Conservation (phyloP, 2,888 invertebrate species). For the Rotaria socialis region DNA sequence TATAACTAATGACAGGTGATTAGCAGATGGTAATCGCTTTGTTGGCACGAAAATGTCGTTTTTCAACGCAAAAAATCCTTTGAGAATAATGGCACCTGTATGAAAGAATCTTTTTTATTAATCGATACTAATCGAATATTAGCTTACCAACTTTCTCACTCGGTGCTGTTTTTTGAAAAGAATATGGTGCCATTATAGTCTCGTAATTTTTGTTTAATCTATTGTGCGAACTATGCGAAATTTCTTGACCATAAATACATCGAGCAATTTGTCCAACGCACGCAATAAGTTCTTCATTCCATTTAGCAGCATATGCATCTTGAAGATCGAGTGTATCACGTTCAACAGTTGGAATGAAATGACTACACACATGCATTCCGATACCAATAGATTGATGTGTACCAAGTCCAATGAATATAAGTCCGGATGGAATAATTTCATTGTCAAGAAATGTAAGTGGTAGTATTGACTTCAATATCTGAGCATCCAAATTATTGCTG, state of each 20-base stretch:
- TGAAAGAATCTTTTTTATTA: background rate
- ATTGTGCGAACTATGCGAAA: background rate
- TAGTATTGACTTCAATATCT: background rate
- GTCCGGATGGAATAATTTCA: background rate
- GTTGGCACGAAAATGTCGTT: background rate
- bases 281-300: background rate
- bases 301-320: background rate
- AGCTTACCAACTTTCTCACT: background rate
- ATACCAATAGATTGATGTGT: background rate
- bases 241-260: background rate
- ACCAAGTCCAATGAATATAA: background rate
- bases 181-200: background rate
- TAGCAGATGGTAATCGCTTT: background rate
- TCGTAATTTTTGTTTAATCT: background rate
- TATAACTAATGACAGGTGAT: background rate
- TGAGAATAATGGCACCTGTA: background rate
- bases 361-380: background rate
- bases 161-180: background rate
- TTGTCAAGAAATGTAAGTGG: background rate
- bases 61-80: background rate
- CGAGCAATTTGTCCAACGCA: background rate
- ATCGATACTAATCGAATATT: background rate
- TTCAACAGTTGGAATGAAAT: constrained; percentile 3
- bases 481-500: background rate
- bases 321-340: background rate